A percentile compares a stretch with the other conserved stretches of the same genome.
Conservation (phyloP, 2,797 vertebrate species). For the Acanthopagrus latus region DNA sequence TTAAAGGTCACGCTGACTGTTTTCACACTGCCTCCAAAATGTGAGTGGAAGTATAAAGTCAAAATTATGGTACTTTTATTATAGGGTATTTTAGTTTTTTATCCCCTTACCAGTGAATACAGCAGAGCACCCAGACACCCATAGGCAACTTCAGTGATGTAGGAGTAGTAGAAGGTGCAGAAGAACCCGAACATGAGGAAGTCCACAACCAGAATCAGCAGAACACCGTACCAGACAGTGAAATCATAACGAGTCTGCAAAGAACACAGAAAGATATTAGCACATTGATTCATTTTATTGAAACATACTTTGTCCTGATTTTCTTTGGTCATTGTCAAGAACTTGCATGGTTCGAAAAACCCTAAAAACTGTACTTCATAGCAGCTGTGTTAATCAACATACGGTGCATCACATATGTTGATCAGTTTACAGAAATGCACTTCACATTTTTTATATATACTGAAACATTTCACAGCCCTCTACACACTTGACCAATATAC, state of each 20-base stretch:
- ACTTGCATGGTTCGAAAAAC: no score
- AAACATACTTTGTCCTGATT: no score
- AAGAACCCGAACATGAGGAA: conserved; percentile 90
- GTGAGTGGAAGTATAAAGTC: no score
- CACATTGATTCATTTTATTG: neutral
- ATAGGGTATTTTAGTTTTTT: neutral
- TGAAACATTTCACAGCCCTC: neutral
- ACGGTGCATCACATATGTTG: neutral
- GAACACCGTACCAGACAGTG: conserved; percentile 85
- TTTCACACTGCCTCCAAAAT: no score
- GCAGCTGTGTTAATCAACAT: no score
- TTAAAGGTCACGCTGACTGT: no score
- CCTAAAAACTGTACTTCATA: no score
- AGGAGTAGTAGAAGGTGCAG: conserved; percentile 89
- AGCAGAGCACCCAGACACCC: conserved; percentile 92
- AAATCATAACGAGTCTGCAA: conserved; percentile 90
- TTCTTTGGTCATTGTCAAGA: no score
- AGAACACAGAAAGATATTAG: neutral
- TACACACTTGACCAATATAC: neutral
- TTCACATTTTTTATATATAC: neutral
- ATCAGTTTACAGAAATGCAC: no score
- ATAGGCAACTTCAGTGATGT: conserved; percentile 85
- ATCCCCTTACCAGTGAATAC: conserved; percentile 86
- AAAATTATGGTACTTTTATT: neutral
- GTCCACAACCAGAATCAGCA: conserved; percentile 87